A percentile compares a stretch with the other conserved stretches of the same genome.
phyloP scores from a whole-genome alignment of 2,888 invertebrate genomes.

The Andrena camellia region DNA sequence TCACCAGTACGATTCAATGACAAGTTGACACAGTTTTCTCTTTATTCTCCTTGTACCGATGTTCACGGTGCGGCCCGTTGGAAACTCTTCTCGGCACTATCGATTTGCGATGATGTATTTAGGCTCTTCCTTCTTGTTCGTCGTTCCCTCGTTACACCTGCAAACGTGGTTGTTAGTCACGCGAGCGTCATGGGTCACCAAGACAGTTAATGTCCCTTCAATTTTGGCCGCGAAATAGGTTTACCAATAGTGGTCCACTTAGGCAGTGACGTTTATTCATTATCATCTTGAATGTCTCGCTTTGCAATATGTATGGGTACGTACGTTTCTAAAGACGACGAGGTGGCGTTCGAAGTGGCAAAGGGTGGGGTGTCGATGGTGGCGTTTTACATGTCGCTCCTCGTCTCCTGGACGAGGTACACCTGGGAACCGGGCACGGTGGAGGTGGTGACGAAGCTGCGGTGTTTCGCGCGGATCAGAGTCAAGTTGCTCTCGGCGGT shows the following conservation, averaged over 20 bases:
- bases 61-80: conserved; percentile 62
- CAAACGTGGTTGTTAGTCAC: conserved; percentile 16
- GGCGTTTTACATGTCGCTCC: conserved; percentile 83
- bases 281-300: too few species aligned
- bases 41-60: conserved; percentile 28
- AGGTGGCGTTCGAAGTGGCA: conserved; percentile 69
- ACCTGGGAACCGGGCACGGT: conserved; percentile 96
- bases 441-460: conserved; percentile 98
- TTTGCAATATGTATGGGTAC: conserved; percentile 24
- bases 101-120: conserved; percentile 47
- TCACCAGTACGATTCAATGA: conserved; percentile 18
- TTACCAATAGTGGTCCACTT: too few species aligned
- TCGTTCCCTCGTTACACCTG: conserved; percentile 56
- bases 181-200: too few species aligned
- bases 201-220: too few species aligned
- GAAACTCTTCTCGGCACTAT: conserved; percentile 60
- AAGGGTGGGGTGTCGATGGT: conserved; percentile 61
- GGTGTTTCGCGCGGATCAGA: conserved; percentile 98
- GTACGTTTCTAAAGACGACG: conserved; percentile 68
- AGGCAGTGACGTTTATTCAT: too few species aligned
- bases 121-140: conserved; percentile 55
- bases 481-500: conserved; percentile 97
- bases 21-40: conserved; percentile 32
- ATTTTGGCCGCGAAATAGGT: too few species aligned
- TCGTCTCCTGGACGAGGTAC: conserved; percentile 95